Percentiles rank a stretch among this genome's conserved stretches.
phyloP scores from a whole-genome alignment of 1,140 invertebrate species.

The Scaptomyza graminum region DNA sequence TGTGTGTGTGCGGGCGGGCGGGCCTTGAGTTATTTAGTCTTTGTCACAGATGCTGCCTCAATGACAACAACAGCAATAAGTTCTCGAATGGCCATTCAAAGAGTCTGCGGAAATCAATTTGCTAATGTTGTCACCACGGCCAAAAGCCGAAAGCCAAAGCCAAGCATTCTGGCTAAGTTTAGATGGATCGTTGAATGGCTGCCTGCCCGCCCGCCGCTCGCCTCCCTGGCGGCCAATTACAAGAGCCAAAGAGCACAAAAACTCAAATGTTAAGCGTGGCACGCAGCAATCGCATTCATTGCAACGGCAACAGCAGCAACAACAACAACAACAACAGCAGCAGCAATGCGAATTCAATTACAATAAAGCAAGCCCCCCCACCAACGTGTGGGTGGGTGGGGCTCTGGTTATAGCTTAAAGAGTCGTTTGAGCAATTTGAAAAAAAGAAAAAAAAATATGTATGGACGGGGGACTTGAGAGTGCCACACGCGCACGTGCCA shows the following conservation, averaged over 20 bases:
- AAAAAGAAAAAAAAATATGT: too few species aligned
- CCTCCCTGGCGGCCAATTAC: slow-evolving; percentile 13
- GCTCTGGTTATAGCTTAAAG: too few species aligned
- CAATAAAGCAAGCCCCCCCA: slow-evolving; percentile 50
- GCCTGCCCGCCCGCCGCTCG: too few species aligned
- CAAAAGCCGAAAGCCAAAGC: neutral
- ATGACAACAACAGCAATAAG: slow-evolving; percentile 19
- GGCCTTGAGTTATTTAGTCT: slow-evolving; percentile 48
- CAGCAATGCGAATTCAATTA: slow-evolving; percentile 78
- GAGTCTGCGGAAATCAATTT: slow-evolving; percentile 76
- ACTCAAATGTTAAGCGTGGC: slow-evolving; percentile 60
- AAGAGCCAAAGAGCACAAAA: slow-evolving; percentile 35
- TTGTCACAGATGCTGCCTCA: slow-evolving; percentile 21
- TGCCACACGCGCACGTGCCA: slow-evolving; percentile 61
- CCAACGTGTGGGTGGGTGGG: slow-evolving; percentile 21
- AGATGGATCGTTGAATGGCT: slow-evolving; percentile 7
- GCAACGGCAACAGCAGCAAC: slow-evolving; percentile 37
- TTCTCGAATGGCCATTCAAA: slow-evolving; percentile 9
- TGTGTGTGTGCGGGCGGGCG: slow-evolving; percentile 14
- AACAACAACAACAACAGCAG: slow-evolving; percentile 25
- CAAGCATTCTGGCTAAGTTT: neutral
- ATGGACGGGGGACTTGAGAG: neutral
- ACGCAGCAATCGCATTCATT: slow-evolving; percentile 79
- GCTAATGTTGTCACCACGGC: slow-evolving; percentile 72
- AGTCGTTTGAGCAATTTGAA: too few species aligned